These are phyloP conservation scores for Malurus elegans DNA, from an alignment of 2,113 vertebrate genomes.

Conservation along the genomic window DNA sequence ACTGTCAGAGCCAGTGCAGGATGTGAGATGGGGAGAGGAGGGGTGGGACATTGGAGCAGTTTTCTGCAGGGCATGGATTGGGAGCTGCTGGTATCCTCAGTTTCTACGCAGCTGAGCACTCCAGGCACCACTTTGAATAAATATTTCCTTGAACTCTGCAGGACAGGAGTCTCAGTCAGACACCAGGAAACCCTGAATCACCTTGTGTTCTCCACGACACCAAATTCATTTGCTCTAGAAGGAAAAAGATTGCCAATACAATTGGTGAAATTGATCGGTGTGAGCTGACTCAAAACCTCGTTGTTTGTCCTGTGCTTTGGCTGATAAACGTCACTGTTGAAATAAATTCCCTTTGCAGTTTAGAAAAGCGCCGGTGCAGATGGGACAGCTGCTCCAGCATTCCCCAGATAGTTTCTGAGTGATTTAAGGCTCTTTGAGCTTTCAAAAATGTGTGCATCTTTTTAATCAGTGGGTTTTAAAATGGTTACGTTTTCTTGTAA, in stretches of 20 bases:
- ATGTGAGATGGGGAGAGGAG: neutral
- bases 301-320: neutral
- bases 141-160: neutral
- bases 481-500: constrained; percentile 15
- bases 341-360: neutral
- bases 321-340: neutral
- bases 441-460: neutral
- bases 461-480: constrained; percentile 9
- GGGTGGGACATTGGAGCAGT: neutral
- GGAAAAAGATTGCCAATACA: neutral
- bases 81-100: neutral
- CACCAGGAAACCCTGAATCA: neutral
- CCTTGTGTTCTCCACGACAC: neutral
- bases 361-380: neutral
- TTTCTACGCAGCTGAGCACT: neutral
- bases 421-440: constrained; percentile 35
- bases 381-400: constrained; percentile 13
- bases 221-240: neutral
- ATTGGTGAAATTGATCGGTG: neutral
- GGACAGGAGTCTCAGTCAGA: neutral
- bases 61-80: neutral
- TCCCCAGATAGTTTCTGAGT: constrained; percentile 19
- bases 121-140: accelerated
- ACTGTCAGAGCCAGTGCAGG: neutral
- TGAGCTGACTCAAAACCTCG: neutral